Conservation (phyloP, 1,140 invertebrate genomes). For the Sminthurinus signatus region DNA sequence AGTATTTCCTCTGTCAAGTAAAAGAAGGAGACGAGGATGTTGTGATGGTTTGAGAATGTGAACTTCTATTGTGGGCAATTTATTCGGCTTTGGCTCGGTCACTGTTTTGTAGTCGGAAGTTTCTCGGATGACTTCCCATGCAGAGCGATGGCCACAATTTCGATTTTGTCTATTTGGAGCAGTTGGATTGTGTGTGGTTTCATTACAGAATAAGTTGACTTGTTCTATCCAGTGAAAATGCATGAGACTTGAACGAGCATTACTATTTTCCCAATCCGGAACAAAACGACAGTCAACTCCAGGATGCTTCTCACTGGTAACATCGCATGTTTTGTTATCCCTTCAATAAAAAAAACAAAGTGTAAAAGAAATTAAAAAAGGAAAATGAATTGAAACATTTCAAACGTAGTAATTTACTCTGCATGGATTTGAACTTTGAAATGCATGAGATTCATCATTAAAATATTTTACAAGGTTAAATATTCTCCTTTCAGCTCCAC, state of each 20-base stretch:
- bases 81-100: neutral
- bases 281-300: constrained; percentile 24
- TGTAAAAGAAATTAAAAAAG: neutral
- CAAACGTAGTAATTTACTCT: neutral
- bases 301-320: neutral
- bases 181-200: constrained; percentile 44
- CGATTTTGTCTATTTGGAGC: constrained; percentile 48
- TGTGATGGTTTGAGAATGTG: neutral
- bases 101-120: constrained; percentile 44
- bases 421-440: too few relatives aligned
- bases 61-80: neutral
- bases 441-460: too few relatives aligned
- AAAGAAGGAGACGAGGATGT: constrained; percentile 9
- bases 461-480: constrained; percentile 17
- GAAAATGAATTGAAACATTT: neutral
- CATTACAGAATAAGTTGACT: constrained; percentile 45
- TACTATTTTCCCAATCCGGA: constrained; percentile 15
- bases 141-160: constrained; percentile 45
- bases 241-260: constrained; percentile 27
- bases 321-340: neutral
- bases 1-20: constrained; percentile 23
- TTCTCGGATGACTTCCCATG: constrained; percentile 46
- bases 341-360: neutral
- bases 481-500: constrained; percentile 15
- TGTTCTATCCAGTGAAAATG: constrained; percentile 24